Percentiles rank a stretch among this genome's conserved stretches.
phyloP scores from a whole-genome alignment of 2,113 vertebrate species.

The Struthidea cinerea region DNA sequence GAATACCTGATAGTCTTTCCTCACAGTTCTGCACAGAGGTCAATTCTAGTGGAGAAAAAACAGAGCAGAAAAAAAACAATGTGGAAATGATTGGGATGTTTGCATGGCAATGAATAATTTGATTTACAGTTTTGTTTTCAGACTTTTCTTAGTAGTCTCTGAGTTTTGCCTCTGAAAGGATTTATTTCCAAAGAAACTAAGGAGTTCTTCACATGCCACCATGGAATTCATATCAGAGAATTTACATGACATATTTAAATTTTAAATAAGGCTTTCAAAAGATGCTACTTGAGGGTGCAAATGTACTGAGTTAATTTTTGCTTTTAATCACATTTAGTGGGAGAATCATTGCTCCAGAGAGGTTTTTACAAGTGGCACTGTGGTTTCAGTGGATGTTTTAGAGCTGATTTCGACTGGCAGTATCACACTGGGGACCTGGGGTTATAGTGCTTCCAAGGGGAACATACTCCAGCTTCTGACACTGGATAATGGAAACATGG shows the following conservation, averaged over 20 bases:
- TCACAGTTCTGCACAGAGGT: not conserved
- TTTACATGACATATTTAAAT: not conserved
- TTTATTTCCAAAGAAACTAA: not conserved
- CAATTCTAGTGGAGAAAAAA: not conserved
- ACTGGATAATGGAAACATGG: not conserved
- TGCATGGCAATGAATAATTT: not conserved
- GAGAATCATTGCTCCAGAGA: not conserved
- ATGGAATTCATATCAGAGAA: not conserved
- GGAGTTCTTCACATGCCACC: not conserved
- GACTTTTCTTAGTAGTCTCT: not conserved
- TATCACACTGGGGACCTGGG: not conserved
- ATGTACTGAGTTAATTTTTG: not conserved
- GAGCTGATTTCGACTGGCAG: not conserved
- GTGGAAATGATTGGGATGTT: not conserved
- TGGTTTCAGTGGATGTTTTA: not conserved
- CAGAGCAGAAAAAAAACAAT: not conserved
- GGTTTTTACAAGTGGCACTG: not conserved
- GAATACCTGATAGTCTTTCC: not conserved
- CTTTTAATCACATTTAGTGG: not conserved
- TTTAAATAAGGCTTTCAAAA: not conserved
- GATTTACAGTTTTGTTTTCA: slow-evolving; percentile 47
- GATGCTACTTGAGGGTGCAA: not conserved
- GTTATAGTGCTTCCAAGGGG: not conserved
- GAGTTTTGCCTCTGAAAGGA: not conserved
- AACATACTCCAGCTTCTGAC: not conserved